These are phyloP conservation scores for Grus americana DNA, from an alignment of 2,113 vertebrate species.

Conservation along the genomic window DNA sequence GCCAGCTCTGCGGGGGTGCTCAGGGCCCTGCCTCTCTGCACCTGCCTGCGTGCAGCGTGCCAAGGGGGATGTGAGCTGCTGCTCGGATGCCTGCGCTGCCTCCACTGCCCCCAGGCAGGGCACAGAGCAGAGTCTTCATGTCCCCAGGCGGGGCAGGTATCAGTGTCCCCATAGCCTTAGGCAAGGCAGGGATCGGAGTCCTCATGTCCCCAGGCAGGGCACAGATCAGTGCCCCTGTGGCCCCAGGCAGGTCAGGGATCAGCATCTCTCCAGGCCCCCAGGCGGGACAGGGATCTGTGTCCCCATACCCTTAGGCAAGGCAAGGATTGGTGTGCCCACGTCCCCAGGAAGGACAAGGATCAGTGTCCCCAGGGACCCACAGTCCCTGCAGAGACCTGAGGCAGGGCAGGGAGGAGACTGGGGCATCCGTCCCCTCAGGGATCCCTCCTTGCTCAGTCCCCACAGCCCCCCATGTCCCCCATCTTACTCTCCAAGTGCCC, in stretches of 20 bases:
- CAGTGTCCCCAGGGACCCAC: not conserved
- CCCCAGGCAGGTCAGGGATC: not conserved
- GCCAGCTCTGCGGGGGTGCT: not conserved
- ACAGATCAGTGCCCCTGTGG: not conserved
- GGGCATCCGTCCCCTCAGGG: fast-evolving
- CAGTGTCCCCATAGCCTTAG: not conserved
- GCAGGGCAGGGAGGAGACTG: not conserved
- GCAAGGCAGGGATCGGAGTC: not conserved
- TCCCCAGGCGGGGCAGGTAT: not conserved
- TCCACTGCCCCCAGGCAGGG: not conserved
- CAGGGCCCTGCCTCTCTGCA: not conserved
- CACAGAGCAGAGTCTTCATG: not conserved
- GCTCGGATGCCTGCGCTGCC: not conserved
- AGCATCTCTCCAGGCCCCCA: too few species aligned
- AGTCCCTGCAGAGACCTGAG: not conserved
- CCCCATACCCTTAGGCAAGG: fast-evolving
- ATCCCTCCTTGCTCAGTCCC: not conserved
- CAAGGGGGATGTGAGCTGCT: not conserved
- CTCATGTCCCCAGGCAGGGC: too few species aligned
- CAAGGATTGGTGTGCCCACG: not conserved
- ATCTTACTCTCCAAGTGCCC: fast-evolving
- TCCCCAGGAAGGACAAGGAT: not conserved
- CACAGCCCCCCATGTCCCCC: not conserved
- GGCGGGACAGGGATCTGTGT: not conserved
- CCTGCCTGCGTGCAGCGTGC: not conserved